A percentile compares a stretch with the other conserved stretches of the same genome.
phyloP scores from a whole-genome alignment of 2,888 invertebrate species.

The Leptinotarsa rubiginosa region DNA sequence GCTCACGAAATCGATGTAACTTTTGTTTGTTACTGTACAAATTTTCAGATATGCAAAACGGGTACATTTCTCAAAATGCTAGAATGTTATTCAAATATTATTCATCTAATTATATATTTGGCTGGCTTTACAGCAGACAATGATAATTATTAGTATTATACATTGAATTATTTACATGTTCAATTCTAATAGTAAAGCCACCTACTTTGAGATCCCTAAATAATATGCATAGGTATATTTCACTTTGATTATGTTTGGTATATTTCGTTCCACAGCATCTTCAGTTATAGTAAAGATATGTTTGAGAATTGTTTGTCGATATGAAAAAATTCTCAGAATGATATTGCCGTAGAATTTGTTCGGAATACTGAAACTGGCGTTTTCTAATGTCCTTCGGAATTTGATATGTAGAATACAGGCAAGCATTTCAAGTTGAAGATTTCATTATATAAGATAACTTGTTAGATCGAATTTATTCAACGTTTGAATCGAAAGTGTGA shows the following conservation, averaged over 20 bases:
- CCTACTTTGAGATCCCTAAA: not conserved
- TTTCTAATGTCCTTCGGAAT: no score
- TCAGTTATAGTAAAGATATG: not conserved
- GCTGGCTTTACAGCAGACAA: not conserved
- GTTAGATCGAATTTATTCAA: no score
- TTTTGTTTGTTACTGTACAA: not conserved
- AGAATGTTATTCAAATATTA: not conserved
- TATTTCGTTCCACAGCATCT: no score
- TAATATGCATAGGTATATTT: not conserved
- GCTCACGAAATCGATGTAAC: not conserved
- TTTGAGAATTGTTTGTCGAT: not conserved
- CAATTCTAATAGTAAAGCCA: not conserved
- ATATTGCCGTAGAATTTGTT: no score
- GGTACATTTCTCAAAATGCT: not conserved
- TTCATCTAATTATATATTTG: not conserved
- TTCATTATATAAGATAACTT: no score
- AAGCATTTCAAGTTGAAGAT: no score
- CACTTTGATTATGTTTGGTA: no score
- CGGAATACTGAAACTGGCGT: no score
- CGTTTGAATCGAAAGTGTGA: no score
- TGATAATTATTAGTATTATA: not conserved
- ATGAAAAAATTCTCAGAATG: not conserved
- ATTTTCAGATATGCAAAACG: not conserved
- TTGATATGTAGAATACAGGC: no score
- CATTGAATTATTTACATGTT: not conserved